Conservation (phyloP, 92 coral and sea anemone genomes). For the Porites lobata region DNA sequence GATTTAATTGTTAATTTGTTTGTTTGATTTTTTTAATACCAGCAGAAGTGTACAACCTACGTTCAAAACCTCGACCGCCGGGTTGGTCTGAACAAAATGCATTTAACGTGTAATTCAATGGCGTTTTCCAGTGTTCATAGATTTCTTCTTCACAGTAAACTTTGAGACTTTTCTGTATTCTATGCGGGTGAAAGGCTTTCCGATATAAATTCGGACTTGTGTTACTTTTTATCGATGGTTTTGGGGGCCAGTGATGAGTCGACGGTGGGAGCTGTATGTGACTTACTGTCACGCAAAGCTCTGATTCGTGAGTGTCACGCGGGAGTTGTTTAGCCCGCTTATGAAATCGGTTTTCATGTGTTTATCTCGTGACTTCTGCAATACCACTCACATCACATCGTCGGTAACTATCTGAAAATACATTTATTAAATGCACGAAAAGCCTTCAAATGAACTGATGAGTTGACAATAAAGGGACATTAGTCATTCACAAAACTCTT, state of each 20-base stretch:
- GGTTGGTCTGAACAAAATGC: no score
- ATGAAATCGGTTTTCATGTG: not conserved
- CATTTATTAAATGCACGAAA: not conserved
- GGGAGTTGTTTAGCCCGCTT: not conserved
- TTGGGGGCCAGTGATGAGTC: not conserved
- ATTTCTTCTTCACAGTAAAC: not conserved
- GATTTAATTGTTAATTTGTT: no score
- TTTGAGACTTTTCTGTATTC: not conserved
- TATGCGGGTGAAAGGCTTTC: not conserved
- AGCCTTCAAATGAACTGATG: not conserved
- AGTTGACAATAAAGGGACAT: conserved; percentile 4
- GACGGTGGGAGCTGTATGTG: not conserved
- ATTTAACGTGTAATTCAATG: no score
- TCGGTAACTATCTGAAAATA: not conserved
- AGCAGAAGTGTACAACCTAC: no score
- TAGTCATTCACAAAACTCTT: not conserved
- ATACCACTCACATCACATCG: not conserved
- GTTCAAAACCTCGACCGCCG: no score
- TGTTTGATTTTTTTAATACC: no score
- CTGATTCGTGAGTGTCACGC: not conserved
- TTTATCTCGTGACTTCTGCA: not conserved
- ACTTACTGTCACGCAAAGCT: not conserved
- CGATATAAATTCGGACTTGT: no score
- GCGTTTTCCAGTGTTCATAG: no score
- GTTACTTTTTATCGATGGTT: not conserved